Base-by-base conservation (phyloP, 2,797 vertebrate genomes). In the Onychomys torridus region DNA sequence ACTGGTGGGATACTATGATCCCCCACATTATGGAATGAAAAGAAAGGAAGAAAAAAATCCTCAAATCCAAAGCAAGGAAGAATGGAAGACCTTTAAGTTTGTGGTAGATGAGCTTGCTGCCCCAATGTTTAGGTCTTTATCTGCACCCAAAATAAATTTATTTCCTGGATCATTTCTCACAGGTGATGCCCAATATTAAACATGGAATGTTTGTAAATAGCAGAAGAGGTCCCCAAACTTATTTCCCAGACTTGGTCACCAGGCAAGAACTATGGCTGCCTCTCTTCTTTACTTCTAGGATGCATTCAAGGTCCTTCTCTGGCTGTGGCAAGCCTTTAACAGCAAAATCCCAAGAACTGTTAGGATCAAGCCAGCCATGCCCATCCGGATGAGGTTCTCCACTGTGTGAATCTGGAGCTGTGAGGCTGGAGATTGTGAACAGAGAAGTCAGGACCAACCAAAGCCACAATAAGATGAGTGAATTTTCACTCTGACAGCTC, bases 261-360 rank as follows among this genome's bases (percentile, higher is more conserved):
- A 34, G 11, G 4, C 3, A n/a, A 34, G 0, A 0, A 29, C 46
- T 34, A 0, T 23, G 55, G 37, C 1, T 21, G 1, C 46, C 71
- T 59, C 27, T 69, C 12, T 5, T 16, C 27, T 46, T 86, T 32
- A 77, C 4, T 2, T 55, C 3, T 17, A 2, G 67, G 27, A 17
- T 34, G 11, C n/a, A 23, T 2, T 43, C 10, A 49, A 10, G 12
- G 5, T 1, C 7, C 5, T 61, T 76, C 6, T 81, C 16, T 63
- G 32, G 2, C 52, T 63, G 13, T 12, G 3, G 13, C 5, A 9
- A 34, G 52, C 13, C 49, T 87, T 19, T 71, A 71, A 57, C 1
- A 93, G 49, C 49, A 96, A 19, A 85, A 90, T n/a, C 9, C 69
- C 7, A 0, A 96, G 52, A 12, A 21, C n/a, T n/a, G 32, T 5